phyloP scores from a whole-genome alignment of 2,797 vertebrate genomes.

The Spea hammondii region DNA sequence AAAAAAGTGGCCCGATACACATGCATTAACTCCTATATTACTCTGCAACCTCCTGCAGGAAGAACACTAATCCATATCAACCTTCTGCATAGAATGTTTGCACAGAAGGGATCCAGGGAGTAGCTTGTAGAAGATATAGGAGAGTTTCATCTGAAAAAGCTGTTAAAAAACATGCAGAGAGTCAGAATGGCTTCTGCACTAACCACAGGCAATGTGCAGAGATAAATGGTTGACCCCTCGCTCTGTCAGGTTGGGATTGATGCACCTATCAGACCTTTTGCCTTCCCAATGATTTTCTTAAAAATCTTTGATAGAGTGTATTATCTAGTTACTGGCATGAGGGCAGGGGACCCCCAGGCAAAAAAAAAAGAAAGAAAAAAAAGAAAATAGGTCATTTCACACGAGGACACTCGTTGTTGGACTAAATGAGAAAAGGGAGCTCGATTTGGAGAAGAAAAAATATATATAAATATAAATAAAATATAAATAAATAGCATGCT shows the following conservation, averaged over 20 bases:
- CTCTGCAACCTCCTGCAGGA: too few species aligned
- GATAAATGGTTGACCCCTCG: conserved; percentile 98
- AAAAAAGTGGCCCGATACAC: too few species aligned
- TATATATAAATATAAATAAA: conserved; percentile 58
- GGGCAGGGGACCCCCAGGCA: conserved; percentile 89
- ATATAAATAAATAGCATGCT: conserved; percentile 71
- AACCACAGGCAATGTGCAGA: conserved; percentile 94
- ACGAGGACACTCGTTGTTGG: conserved; percentile 91
- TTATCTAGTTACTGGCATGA: conserved; percentile 99
- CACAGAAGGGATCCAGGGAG: conserved; percentile 55
- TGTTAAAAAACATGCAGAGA: conserved; percentile 83
- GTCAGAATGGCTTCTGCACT: conserved; percentile 86
- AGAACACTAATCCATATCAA: conserved; percentile 17
- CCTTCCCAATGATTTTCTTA: conserved; percentile 98
- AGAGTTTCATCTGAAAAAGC: conserved; percentile 85
- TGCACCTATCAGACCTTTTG: conserved; percentile 98
- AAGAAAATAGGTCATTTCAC: conserved; percentile 82
- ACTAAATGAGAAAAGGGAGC: conserved; percentile 93
- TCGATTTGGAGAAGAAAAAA: conserved; percentile 63
- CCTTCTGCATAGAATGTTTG: conserved; percentile 24
- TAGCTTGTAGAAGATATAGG: conserved; percentile 68
- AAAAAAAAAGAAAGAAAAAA: conserved; percentile 76
- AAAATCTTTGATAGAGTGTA: conserved; percentile 99
- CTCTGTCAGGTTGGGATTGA: conserved; percentile 98
- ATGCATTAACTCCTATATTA: too few species aligned